Base-by-base conservation (phyloP, 2,888 invertebrate genomes). In the Cheilosia impressa region DNA sequence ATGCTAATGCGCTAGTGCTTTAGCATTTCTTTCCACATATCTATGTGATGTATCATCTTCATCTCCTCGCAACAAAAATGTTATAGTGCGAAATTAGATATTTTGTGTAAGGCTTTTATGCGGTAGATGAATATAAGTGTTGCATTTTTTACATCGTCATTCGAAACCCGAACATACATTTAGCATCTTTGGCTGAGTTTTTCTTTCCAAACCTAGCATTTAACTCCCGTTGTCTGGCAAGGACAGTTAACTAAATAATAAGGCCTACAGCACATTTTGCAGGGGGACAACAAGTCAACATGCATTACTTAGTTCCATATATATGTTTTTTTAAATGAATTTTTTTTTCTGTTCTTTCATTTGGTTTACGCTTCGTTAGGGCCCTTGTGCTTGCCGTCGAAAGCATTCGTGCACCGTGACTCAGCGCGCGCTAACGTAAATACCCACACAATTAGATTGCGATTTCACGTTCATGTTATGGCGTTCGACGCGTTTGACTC, bases 341-440 rank as follows among this genome's bases (percentile, higher is more conserved):
- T 4, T 53, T 66, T 52, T 75, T 41, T 31, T 50, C 58, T 50
- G 19, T 55, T 62, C 69, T 63, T 75, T 41, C 50, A 31, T 58
- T 76, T 50, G 38, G 75, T 75, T 76, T 65, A 81, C 81, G 81
- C 81, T 81, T 81, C 76, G 81, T 43, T 81, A 69, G 76, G 43
- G 63, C 81, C 76, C 81, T 81, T 81, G 81, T 81, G 55, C 55
- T 75, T 55, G 24, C 57, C 50, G 57, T 63, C 69, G 19, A 75
- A 75, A 63, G 43, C 76, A 69, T 69, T 81, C 69, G 63, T 69
- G 65, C 45, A 65, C 63, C 75, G 62, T 81, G 80, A 63, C 75
- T 80, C 75, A 69, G 50, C 52, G 66, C 53, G 24, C 66, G 31
- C 73, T 43, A 65, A 52, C 65, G 71, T 60, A 58, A 24, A 38